phyloP scores from a whole-genome alignment of 2,113 vertebrate genomes.

The Potamarius usumacintae region DNA sequence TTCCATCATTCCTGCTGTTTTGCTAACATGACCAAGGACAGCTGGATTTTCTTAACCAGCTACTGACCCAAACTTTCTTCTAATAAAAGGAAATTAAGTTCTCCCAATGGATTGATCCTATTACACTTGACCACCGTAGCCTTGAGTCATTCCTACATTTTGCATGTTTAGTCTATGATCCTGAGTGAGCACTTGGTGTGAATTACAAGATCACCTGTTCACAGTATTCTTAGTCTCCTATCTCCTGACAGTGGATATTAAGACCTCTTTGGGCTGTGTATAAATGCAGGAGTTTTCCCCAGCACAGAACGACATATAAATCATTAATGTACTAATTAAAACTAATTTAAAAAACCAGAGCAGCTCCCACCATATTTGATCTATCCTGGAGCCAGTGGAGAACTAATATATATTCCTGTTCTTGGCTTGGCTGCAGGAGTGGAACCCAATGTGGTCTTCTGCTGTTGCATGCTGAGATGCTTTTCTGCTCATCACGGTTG shows the following conservation, averaged over 20 bases:
- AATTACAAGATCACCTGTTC: slow-evolving; percentile 14
- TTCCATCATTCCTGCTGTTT: slow-evolving; percentile 44
- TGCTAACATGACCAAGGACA: slow-evolving; percentile 23
- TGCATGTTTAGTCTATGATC: slow-evolving; percentile 5
- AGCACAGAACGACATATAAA: slow-evolving; percentile 24
- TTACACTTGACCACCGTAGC: slow-evolving; percentile 22
- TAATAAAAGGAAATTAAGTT: slow-evolving; percentile 30
- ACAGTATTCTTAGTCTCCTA: neutral
- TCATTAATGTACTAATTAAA: slow-evolving; percentile 38
- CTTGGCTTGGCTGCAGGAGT: too few species aligned
- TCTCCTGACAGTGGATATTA: neutral
- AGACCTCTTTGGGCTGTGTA: slow-evolving; percentile 17
- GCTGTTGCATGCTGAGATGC: too few species aligned
- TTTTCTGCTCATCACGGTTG: too few species aligned
- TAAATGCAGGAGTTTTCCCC: slow-evolving; percentile 23
- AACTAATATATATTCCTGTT: too few species aligned
- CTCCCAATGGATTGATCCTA: slow-evolving; percentile 31
- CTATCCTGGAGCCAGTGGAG: too few species aligned
- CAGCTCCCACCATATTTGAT: neutral
- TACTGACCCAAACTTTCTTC: slow-evolving; percentile 34
- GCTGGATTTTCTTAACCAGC: slow-evolving; percentile 30
- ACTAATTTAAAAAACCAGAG: slow-evolving; percentile 11
- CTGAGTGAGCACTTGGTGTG: slow-evolving; percentile 13
- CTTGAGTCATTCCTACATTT: neutral
- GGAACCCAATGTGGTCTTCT: too few species aligned